Percentiles rank a stretch among this genome's conserved stretches.
Conservation (phyloP, 23 tunicate species). For the Oikopleura dioica region DNA sequence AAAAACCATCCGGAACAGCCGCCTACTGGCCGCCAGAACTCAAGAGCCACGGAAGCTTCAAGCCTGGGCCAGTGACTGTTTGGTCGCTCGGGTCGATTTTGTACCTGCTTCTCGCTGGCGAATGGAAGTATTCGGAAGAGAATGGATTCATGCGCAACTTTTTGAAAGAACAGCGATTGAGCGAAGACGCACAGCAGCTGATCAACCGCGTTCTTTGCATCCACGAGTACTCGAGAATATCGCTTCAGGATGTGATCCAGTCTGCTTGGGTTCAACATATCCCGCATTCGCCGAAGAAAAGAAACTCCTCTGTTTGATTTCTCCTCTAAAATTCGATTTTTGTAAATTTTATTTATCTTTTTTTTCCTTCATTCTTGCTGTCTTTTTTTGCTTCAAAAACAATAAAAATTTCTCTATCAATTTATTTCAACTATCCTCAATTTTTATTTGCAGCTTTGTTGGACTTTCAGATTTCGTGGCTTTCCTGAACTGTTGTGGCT, state of each 20-base stretch:
- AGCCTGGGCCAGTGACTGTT: background rate
- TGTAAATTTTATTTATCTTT: too few species aligned
- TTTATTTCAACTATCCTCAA: too few species aligned
- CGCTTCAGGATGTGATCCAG: background rate
- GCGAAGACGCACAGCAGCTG: background rate
- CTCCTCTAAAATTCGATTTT: too few species aligned
- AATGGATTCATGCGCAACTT: background rate
- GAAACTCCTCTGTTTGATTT: too few species aligned
- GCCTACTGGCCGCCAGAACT: slow-evolving; percentile 1
- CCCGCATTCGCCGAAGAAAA: too few species aligned
- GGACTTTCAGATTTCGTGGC: too few species aligned
- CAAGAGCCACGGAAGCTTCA: too few species aligned
- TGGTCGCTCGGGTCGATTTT: slow-evolving; percentile 1
- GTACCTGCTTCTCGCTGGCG: background rate
- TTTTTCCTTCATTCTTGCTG: too few species aligned
- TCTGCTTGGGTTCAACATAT: background rate
- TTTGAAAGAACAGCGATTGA: background rate
- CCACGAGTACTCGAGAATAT: background rate
- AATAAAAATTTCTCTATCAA: too few species aligned
- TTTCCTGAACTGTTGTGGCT: too few species aligned
- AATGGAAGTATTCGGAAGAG: slow-evolving; percentile 2
- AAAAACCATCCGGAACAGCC: background rate
- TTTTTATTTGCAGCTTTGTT: too few species aligned
- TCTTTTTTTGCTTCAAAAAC: too few species aligned
- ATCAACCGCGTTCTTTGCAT: background rate